Conservation (phyloP, 2,888 invertebrate genomes). For the Pyrrhosoma nymphula region DNA sequence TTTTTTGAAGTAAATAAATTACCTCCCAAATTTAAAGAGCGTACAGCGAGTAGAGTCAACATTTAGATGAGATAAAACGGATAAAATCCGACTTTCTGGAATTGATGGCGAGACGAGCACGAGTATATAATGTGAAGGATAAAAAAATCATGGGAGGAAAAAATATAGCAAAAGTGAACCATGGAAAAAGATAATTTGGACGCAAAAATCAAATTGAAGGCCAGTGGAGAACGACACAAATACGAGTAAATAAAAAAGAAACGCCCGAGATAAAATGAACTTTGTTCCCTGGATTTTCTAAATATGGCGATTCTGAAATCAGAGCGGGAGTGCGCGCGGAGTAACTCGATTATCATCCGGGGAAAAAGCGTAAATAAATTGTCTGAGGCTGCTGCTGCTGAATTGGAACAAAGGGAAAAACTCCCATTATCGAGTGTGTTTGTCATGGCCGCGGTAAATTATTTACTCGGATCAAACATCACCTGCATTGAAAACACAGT, state of each 20-base stretch:
- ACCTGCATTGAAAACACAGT: not conserved
- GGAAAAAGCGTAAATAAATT: not conserved
- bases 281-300: not conserved
- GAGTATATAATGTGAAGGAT: not conserved
- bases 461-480: slow-evolving; percentile 32
- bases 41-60: no score
- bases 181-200: not conserved
- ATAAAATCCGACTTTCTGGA: not conserved
- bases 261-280: not conserved
- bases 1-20: no score
- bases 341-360: not conserved
- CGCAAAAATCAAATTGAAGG: not conserved
- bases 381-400: not conserved
- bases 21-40: no score
- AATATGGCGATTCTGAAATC: not conserved
- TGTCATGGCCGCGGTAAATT: not conserved
- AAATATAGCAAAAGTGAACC: not conserved
- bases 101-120: not conserved
- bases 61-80: not conserved
- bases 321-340: not conserved
- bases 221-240: not conserved
- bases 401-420: not conserved
- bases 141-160: not conserved
- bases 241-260: not conserved
- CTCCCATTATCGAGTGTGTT: not conserved